Evolutionary conservation across 2,888 invertebrate genomes (phyloP).

Genomic region (Acanthoscelides obtectus): DNA sequence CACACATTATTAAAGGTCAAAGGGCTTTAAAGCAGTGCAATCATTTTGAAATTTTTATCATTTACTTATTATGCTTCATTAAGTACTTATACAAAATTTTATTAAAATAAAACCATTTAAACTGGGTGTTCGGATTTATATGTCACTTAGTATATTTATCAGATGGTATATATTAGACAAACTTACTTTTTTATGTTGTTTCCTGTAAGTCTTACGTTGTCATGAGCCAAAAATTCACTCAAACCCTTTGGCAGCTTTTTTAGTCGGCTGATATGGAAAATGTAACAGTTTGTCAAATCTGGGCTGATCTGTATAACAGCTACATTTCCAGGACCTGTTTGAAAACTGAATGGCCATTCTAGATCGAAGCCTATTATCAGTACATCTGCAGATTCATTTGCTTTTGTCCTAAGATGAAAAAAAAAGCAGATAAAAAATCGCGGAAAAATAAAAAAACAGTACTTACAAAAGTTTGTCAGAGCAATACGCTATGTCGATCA

Average conservation of each 20-base stretch:
- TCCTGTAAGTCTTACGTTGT: slow-evolving; percentile 57
- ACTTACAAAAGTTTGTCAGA: slow-evolving; percentile 50
- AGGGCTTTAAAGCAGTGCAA: no score
- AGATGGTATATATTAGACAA: no score
- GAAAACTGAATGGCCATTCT: slow-evolving; percentile 62
- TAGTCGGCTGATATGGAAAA: slow-evolving; percentile 55
- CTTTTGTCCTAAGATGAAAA: slow-evolving; percentile 36
- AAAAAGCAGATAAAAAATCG: not conserved
- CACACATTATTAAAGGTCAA: no score
- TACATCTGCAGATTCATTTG: slow-evolving; percentile 36
- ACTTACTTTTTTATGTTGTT: slow-evolving; percentile 61
- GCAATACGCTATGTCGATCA: slow-evolving; percentile 47
- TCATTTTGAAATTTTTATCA: no score
- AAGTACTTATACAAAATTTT: no score
- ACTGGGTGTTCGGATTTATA: no score
- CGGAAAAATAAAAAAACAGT: not conserved
- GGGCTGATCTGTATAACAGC: slow-evolving; percentile 60
- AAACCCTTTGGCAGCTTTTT: slow-evolving; percentile 56
- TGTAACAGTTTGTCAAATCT: slow-evolving; percentile 54
- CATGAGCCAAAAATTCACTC: slow-evolving; percentile 52
- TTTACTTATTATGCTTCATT: no score
- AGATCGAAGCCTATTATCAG: slow-evolving; percentile 61
- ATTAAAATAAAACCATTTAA: no score
- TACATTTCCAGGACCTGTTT: slow-evolving; percentile 56
- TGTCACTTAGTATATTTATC: no score